Base-by-base conservation (phyloP, 1,140 invertebrate genomes). In the Diuraphis noxia region DNA sequence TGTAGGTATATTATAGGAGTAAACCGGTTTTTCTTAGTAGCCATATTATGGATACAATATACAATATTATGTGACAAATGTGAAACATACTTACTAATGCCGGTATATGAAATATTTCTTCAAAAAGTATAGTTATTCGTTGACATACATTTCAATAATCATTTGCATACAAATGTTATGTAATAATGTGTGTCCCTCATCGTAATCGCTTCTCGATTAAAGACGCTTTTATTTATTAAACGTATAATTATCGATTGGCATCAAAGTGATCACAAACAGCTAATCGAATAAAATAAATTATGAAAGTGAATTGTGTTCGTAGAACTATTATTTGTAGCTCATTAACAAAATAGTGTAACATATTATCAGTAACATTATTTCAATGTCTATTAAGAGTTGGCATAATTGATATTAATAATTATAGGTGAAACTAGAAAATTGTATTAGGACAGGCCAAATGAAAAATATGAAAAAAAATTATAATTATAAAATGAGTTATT, bases 151-250 rank as follows among this genome's bases (percentile, higher is more conserved):
- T 49, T 86, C 34, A 49, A 86, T 34, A 36, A 49, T 49, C n/a
- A 86, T 49, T 86, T 49, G 84, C 84, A 86, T 86, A 41, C 17
- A 85, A 85, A 85, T 34, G n/a, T 86, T 86, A 9, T 34, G 84
- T 49, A 86, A 86, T 86, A 86, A 34, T 49, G 43, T 34, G n/a
- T 49, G 84, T 86, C 41, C 43, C n/a, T 86, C n/a, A 49, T 23
- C 19, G n/a, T 17, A 49, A 86, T 49, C 19, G 8, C 19, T 86
- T 36, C 43, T 1, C 34, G 40, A 30, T 9, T 41, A 13, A 84
- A 43, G 25, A 41, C n/a, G 56, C 17, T 72, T 72, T 72, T 72
- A 38, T 40, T 23, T 23, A 40, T 81, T 38, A 40, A 0, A 23
- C 21, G n/a, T n/a, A 36, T 36, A 7, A 21, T 19, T 7, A 36